phyloP scores from a whole-genome alignment of 2,113 vertebrate species.

The Varanus komodoensis region DNA sequence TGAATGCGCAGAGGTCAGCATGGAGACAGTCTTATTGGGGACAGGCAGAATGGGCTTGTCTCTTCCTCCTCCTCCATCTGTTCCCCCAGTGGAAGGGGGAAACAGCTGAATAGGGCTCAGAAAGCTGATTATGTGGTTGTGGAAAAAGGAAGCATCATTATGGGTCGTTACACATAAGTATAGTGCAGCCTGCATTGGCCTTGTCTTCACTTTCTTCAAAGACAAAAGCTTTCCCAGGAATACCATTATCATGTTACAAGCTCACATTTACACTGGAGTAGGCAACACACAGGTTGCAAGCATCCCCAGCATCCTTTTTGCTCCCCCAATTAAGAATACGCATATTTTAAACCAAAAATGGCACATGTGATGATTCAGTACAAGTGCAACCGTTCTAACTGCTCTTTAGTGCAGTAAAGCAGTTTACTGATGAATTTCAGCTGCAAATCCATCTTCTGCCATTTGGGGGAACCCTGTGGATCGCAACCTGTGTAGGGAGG shows the following conservation, averaged over 20 bases:
- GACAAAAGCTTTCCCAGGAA: background rate
- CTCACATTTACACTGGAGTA: background rate
- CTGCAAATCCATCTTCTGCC: too few relatives aligned
- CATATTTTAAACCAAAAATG: too few relatives aligned
- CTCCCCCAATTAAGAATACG: too few relatives aligned
- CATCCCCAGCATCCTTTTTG: too few relatives aligned
- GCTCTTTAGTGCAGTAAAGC: too few relatives aligned
- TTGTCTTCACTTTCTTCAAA: background rate
- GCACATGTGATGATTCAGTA: too few relatives aligned
- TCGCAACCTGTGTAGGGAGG: too few relatives aligned
- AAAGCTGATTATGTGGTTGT: background rate
- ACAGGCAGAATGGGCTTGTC: background rate
- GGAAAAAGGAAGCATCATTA: too few relatives aligned
- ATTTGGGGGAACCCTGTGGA: too few relatives aligned
- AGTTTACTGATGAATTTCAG: too few relatives aligned
- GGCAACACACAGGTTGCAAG: too few relatives aligned
- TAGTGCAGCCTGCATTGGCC: background rate
- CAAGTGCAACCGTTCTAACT: too few relatives aligned
- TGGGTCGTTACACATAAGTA: background rate
- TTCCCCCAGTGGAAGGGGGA: background rate
- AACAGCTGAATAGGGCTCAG: background rate
- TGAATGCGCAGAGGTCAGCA: background rate
- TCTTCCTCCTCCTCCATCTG: background rate
- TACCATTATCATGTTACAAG: background rate
- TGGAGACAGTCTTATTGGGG: background rate